These are phyloP conservation scores for Erpobdella octoculata DNA, from an alignment of 2,888 invertebrate species.

Conservation along the genomic window DNA sequence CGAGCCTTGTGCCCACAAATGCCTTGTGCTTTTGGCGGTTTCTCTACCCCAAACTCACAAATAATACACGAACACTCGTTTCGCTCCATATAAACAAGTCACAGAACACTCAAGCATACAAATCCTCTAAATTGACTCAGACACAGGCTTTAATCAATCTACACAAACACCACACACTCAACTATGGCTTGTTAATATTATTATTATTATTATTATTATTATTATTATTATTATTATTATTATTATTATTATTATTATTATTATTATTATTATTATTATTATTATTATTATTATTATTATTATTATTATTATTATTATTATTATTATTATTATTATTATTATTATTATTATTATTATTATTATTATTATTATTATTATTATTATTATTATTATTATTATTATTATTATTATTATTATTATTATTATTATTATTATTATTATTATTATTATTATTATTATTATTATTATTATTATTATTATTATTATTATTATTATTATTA, in stretches of 20 bases:
- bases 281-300: not conserved
- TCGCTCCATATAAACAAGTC: no score
- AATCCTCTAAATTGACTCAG: no score
- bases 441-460: no score
- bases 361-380: conserved; percentile 23
- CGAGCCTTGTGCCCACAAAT: no score
- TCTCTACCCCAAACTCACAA: no score
- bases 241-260: not conserved
- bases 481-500: not conserved
- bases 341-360: not conserved
- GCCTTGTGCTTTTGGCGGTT: no score
- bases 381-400: conserved; percentile 5
- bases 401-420: conserved; percentile 12
- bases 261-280: not conserved
- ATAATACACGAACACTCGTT: no score
- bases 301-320: conserved; percentile 7
- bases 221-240: not conserved
- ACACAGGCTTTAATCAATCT: no score
- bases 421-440: not conserved
- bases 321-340: conserved; percentile 3
- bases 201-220: not conserved
- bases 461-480: not conserved
- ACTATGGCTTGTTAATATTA: no score
- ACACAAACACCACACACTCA: no score
- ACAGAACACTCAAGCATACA: no score